A percentile compares a stretch with the other conserved stretches of the same genome.
Evolutionary conservation across 2,797 vertebrate species (phyloP).

Genomic region (Rousettus madagascariensis): DNA sequence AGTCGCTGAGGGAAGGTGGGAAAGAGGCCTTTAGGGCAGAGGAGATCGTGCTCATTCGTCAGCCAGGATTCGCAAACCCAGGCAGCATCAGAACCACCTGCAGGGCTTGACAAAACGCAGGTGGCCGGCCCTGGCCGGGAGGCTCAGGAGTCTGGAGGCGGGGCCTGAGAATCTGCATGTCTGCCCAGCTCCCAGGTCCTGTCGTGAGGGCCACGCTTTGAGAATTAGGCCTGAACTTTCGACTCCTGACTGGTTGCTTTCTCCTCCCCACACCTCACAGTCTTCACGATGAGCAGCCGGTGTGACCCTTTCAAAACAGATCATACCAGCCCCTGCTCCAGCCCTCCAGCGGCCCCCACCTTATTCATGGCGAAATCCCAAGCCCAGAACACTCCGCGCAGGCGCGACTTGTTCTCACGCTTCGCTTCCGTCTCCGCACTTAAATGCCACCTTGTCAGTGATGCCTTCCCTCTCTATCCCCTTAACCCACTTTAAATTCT

Average conservation of each 20-base stretch:
- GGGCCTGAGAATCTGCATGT: accelerated
- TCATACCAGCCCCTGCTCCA: neutral
- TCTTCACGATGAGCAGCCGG: neutral
- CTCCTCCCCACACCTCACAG: neutral
- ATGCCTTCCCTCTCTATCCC: neutral
- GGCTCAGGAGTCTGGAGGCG: accelerated
- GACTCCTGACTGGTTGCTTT: neutral
- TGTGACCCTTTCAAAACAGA: neutral
- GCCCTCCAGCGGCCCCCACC: too few species aligned
- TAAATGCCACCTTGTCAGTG: too few species aligned
- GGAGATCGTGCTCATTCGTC: accelerated
- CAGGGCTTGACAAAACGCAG: neutral
- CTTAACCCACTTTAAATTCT: neutral
- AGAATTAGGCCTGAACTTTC: neutral
- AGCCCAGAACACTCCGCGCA: neutral
- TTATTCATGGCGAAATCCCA: neutral
- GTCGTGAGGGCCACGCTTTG: neutral
- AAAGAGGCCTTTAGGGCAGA: neutral
- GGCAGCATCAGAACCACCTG: accelerated
- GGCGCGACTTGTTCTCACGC: neutral
- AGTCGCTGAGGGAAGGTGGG: accelerated
- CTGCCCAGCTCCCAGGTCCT: neutral
- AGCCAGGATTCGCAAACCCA: neutral
- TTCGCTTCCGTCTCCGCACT: neutral
- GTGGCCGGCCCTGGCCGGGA: too few species aligned